Evolutionary conservation across 2,797 vertebrate species (phyloP), one percentile per base, ranked within the genome.

Genomic region (Mormyrops boulengeri): DNA sequence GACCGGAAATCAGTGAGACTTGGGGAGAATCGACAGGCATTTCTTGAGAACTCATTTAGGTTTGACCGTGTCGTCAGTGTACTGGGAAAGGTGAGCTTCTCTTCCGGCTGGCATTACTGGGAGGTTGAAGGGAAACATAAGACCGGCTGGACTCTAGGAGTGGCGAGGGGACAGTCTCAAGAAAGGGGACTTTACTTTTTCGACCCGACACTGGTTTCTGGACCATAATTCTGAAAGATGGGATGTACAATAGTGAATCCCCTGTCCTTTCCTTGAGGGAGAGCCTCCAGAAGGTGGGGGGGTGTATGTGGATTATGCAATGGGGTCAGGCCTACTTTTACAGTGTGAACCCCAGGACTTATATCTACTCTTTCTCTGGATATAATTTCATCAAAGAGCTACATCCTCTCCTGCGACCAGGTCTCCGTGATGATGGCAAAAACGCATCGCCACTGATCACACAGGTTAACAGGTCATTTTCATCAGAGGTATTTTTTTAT

Each of bases 261-360:
- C 8, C 34, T 86, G 34, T 85, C 52, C 30, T 92, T 19, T 84
- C 87, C 3, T 41, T 90, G 22, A 91, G 17, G 69, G 87, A 69
- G 88, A 90, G 47, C 80, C 91, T 52, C 26, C 88, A 90, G 44
- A 91, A 1, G 12, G 55, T 92, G 89, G 92, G 89, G 92, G 91
- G 47, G 91, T 92, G 89, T 92, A 89, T 91, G 89, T 92, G 88
- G 88, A 92, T 89, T 91, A 91, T 89, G 85, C 91, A n/a, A 44
- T 66, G 80, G 90, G 91, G 50, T 19, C 87, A 90, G 90, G n/a
- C n/a, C n/a, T n/a, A n/a, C n/a, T n/a, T n/a, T 89, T 91, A 89
- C 91, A 89, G 90, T 88, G 90, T 90, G 22, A 77, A 91, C 5
- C 22, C 80, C 89, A 90, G 82, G 49, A 12, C 57, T 90, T 91